phyloP scores from a whole-genome alignment of 23 tunicate genomes.

The Corella eumyota region DNA sequence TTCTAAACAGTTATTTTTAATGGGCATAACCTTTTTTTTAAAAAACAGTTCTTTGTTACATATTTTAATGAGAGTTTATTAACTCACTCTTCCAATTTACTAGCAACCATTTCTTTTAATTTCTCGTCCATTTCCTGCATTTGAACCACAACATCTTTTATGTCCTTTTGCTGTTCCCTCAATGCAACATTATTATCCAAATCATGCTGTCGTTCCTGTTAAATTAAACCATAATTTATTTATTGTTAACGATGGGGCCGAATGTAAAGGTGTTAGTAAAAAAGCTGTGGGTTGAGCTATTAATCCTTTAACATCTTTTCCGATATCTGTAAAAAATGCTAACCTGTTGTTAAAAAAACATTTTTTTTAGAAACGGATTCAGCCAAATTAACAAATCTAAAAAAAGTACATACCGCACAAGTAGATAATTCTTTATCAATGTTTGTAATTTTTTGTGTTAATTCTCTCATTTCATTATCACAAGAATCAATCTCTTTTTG shows the following conservation, averaged over 20 bases:
- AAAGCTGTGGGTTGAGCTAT: too few relatives aligned
- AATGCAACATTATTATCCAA: slow-evolving; percentile 60
- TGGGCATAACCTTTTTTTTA: background rate
- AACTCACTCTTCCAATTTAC: slow-evolving; percentile 28
- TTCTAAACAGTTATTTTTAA: background rate
- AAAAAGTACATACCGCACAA: slow-evolving; percentile 34
- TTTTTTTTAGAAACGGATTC: too few relatives aligned
- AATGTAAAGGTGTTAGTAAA: too few relatives aligned
- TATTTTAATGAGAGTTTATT: too few relatives aligned
- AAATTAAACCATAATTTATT: background rate
- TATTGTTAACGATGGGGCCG: too few relatives aligned
- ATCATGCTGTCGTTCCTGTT: slow-evolving; percentile 61
- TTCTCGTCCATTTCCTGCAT: slow-evolving; percentile 13
- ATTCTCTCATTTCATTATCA: slow-evolving; percentile 4
- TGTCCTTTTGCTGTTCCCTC: slow-evolving; percentile 44
- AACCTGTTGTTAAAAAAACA: too few relatives aligned
- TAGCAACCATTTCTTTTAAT: slow-evolving; percentile 40
- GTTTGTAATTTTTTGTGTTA: slow-evolving; percentile 14
- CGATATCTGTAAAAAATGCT: too few relatives aligned
- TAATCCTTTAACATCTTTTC: too few relatives aligned
- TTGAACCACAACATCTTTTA: slow-evolving; percentile 13
- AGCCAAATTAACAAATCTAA: too few relatives aligned
- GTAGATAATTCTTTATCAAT: slow-evolving; percentile 37
- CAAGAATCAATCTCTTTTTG: background rate
- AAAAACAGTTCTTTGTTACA: too few relatives aligned